These are phyloP conservation scores for Pachypeltis micranthus DNA, from an alignment of 1,140 invertebrate species.

Conservation along the genomic window DNA sequence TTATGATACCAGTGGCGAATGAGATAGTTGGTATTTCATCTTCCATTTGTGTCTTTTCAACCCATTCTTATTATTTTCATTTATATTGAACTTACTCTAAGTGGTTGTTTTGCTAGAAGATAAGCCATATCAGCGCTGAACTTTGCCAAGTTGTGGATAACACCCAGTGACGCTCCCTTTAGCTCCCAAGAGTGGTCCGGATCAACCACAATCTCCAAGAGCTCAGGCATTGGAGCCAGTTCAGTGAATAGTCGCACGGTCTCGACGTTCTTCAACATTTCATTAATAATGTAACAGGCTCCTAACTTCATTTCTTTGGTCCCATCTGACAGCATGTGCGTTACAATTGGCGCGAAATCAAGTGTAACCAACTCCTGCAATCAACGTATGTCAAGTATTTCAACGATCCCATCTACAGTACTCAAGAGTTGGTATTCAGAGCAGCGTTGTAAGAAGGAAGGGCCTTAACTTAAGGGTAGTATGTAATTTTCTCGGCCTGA, in stretches of 20 bases:
- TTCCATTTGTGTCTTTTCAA: no score
- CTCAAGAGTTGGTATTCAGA: no score
- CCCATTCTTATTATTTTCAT: not conserved
- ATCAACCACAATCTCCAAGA: not conserved
- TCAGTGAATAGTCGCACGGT: not conserved
- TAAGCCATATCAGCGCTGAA: conserved; percentile 8
- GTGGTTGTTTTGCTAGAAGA: not conserved
- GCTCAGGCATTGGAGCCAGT: not conserved
- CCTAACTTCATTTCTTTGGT: conserved; percentile 3
- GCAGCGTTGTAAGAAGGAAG: no score
- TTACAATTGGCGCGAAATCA: not conserved
- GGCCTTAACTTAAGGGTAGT: no score
- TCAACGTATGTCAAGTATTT: no score
- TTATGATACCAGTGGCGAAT: no score
- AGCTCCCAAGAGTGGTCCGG: not conserved
- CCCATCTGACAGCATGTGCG: not conserved
- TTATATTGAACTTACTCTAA: not conserved
- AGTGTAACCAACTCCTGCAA: not conserved
- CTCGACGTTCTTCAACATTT: not conserved
- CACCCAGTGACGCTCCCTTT: not conserved
- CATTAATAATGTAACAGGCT: conserved; percentile 6
- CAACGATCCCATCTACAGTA: no score
- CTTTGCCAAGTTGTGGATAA: conserved; percentile 7
- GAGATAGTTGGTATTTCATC: no score
- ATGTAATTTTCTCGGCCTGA: no score